Conservation (phyloP, 2,113 vertebrate genomes). For the Ictidomys tridecemlineatus region DNA sequence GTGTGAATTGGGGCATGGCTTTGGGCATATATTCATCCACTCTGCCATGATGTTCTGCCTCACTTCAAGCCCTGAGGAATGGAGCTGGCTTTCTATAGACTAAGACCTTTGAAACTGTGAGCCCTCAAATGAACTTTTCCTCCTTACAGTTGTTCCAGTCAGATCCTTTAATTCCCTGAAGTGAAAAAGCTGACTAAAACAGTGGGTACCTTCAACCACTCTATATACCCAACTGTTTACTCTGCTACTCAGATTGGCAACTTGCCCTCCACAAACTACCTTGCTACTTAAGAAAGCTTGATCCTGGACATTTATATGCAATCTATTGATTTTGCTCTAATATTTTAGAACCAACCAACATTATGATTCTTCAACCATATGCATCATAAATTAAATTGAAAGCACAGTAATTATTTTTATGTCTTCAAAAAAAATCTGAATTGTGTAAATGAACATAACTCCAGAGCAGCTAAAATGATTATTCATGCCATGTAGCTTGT, state of each 20-base stretch:
- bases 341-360: constrained; percentile 46
- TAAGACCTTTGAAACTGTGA: too few species aligned
- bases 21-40: too few species aligned
- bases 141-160: too few species aligned
- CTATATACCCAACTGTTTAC: background rate
- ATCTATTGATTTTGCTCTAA: constrained; percentile 59
- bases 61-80: too few species aligned
- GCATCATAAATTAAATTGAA: constrained; percentile 69
- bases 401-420: constrained; percentile 72
- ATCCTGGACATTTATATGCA: constrained; percentile 6
- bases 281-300: background rate
- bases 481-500: constrained; percentile 43
- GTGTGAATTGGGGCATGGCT: too few species aligned
- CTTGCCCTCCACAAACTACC: background rate
- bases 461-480: constrained; percentile 54
- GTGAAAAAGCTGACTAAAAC: too few species aligned
- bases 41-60: too few species aligned
- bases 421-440: constrained; percentile 33
- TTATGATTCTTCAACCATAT: constrained; percentile 4
- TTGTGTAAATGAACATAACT: constrained; percentile 74
- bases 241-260: background rate
- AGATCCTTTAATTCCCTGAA: too few species aligned
- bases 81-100: too few species aligned
- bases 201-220: background rate
- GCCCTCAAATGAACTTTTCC: too few species aligned